phyloP scores from a whole-genome alignment of 2,888 invertebrate genomes.

The Amphimallon solstitiale region DNA sequence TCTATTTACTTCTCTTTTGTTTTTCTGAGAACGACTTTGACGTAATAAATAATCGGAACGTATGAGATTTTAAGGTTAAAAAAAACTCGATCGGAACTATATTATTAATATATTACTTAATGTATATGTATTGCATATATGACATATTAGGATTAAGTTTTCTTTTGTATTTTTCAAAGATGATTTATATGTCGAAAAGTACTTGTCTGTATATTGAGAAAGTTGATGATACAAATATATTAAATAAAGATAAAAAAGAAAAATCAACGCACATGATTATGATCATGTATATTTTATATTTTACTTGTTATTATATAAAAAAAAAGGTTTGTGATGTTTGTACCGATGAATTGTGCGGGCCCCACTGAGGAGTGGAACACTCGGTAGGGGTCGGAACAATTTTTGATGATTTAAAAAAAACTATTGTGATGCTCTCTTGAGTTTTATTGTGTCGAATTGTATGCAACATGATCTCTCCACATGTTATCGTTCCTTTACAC shows the following conservation, averaged over 20 bases:
- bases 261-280: conserved; percentile 51
- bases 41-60: not conserved
- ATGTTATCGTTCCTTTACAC: not conserved
- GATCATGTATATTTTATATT: conserved; percentile 37
- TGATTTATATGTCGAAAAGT: conserved; percentile 17
- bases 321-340: conserved; percentile 41
- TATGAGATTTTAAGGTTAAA: not conserved
- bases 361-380: conserved; percentile 36
- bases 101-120: not conserved
- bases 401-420: conserved; percentile 25
- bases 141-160: conserved; percentile 16
- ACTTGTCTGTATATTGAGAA: conserved; percentile 62
- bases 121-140: not conserved
- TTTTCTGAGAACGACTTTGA: not conserved
- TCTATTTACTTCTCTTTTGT: conserved; percentile 4
- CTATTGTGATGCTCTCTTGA: conserved; percentile 39
- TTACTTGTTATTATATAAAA: conserved; percentile 20
- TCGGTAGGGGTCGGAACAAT: conserved; percentile 1
- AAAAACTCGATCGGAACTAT: not conserved
- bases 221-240: conserved; percentile 24
- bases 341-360: conserved; percentile 7
- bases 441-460: conserved; percentile 14
- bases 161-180: conserved; percentile 24
- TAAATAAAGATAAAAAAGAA: conserved; percentile 17
- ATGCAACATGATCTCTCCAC: conserved; percentile 36